Base-by-base conservation (phyloP, 2,888 invertebrate genomes). In the Keiferia lycopersicella region DNA sequence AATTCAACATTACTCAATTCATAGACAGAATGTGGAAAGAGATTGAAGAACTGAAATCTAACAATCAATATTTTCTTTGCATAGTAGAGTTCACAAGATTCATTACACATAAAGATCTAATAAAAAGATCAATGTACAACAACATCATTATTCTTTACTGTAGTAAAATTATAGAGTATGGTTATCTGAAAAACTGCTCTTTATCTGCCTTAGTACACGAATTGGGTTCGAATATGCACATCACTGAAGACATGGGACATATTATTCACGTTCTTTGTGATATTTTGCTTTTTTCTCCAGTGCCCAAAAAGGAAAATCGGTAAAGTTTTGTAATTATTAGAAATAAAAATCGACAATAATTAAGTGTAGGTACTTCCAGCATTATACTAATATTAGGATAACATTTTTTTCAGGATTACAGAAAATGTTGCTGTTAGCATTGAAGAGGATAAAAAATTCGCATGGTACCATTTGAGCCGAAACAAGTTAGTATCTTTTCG, bases 251-350 rank as follows among this genome's bases (percentile, higher is more conserved):
- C 34, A 74, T 78, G 72, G 76, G 80, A 1, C 83, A 84, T 56
- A 75, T 92, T 64, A 72, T 87, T 50, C 83, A 83, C 70, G 72
- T 92, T 51, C 71, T 93, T 57, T 79, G 86, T 66, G 88, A 92
- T 62, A 84, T 92, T 53, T 71, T 93, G 63, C 71, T 93, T 12
- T 92, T 88, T 78, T 89, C 92, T 59, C 85, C 88, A 61, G 84
- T 92, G 14, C 84, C 86, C 41, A 88, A 88, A 69, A 93, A 92
- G 77, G 93, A 93, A 73, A 92, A 92, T 73, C 92, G 92, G 93
- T 93, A 77, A 68, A 58, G 26, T 30, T 45, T 16, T 53, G 12
- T 53, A 53, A 30, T 22, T 26, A n/a, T 51, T 20, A 2, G 8
- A 51, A 18, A 51, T 51, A 51, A 22, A 11, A 22, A 12, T 51